These are phyloP conservation scores for Bambusicola thoracicus DNA, from an alignment of 2,113 vertebrate species.

Conservation along the genomic window DNA sequence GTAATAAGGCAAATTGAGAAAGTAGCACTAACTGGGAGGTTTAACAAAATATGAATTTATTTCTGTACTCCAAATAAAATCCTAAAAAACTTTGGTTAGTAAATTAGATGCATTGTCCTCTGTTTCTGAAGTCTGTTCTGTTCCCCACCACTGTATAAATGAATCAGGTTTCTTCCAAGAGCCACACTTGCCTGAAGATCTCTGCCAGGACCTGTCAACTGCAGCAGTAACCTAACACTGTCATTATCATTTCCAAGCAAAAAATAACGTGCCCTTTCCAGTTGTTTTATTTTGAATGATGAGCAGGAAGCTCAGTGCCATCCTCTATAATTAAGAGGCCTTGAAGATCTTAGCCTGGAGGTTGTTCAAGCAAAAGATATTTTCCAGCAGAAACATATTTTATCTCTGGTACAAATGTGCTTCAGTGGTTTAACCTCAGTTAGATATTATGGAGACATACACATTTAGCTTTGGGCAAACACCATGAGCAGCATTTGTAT, in stretches of 20 bases:
- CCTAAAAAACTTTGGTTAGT: neutral
- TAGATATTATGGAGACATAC: constrained; percentile 64
- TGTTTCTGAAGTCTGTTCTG: neutral
- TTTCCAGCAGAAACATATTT: constrained; percentile 65
- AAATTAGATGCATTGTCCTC: neutral
- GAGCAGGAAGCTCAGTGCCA: constrained; percentile 59
- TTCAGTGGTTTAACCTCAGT: constrained; percentile 59
- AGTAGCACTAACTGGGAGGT: neutral
- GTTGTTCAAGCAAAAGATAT: constrained; percentile 71
- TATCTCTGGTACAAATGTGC: constrained; percentile 34
- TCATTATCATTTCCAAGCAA: constrained; percentile 11
- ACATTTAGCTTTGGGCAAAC: constrained; percentile 68
- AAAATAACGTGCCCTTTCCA: constrained; percentile 13
- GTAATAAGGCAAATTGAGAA: neutral
- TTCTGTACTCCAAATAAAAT: neutral
- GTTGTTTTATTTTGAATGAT: constrained; percentile 63
- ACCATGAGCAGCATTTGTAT: constrained; percentile 70
- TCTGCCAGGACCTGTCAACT: neutral
- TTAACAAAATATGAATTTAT: neutral
- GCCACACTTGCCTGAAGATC: neutral
- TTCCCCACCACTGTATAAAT: neutral
- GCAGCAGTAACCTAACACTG: neutral
- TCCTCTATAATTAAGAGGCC: constrained; percentile 74
- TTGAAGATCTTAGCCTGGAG: constrained; percentile 72
- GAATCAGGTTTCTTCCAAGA: neutral